Conservation (phyloP, 2,888 invertebrate genomes). For the Hemistola chrysoprasaria region DNA sequence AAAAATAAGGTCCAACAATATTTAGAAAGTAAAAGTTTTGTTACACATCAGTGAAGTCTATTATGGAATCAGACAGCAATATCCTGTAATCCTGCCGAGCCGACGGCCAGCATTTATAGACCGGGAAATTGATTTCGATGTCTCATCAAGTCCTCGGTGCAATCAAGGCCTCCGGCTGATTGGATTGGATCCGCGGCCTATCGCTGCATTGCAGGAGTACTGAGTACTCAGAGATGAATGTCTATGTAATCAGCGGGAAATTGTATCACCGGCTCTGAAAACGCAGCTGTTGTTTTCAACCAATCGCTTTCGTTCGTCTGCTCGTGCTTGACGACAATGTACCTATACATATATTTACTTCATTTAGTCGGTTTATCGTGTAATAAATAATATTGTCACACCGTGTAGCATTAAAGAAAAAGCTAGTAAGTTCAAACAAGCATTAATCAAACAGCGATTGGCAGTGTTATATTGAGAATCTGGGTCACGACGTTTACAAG, state of each 20-base stretch:
- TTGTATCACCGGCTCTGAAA: constrained; percentile 47
- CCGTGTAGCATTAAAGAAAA: background rate
- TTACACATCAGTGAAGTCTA: constrained; percentile 3
- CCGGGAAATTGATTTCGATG: constrained; percentile 46
- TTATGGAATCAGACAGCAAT: constrained; percentile 48
- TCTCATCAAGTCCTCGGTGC: constrained; percentile 27
- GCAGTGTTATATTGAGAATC: constrained; percentile 38
- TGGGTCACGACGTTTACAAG: constrained; percentile 43
- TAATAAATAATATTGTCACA: no score
- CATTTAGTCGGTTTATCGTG: no score
- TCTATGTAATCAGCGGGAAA: constrained; percentile 52
- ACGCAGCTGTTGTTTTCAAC: constrained; percentile 50
- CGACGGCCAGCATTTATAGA: constrained; percentile 38
- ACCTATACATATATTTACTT: no score
- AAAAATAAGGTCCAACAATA: no score
- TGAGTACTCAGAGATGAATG: constrained; percentile 31
- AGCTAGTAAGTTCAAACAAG: constrained; percentile 9
- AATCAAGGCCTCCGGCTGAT: constrained; percentile 34
- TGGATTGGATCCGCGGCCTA: constrained; percentile 37
- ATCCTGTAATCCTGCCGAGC: constrained; percentile 37
- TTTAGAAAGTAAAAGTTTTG: background rate
- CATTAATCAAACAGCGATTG: constrained; percentile 36
- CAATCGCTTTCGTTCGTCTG: constrained; percentile 53
- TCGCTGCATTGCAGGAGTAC: constrained; percentile 21
- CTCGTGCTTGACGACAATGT: no score